Evolutionary conservation across 2,797 vertebrate genomes (phyloP).

Genomic region (Chaenodraco wilsoni): DNA sequence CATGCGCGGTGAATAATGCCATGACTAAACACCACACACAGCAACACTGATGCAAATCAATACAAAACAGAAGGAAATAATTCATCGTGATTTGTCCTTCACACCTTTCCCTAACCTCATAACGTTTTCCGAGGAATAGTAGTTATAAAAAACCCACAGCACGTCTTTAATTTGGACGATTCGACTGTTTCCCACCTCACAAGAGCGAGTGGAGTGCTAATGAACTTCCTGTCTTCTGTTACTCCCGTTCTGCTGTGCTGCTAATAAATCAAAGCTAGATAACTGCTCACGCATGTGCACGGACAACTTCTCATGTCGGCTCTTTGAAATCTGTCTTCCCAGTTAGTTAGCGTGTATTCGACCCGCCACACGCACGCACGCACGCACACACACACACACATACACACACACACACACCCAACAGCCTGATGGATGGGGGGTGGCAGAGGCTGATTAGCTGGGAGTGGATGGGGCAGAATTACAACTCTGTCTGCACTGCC

Average conservation of each 20-base stretch:
- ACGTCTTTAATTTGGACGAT: too few species aligned
- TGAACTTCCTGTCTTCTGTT: conserved; percentile 33
- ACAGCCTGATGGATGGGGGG: conserved; percentile 72
- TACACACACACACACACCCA: conserved; percentile 10
- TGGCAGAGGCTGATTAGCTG: conserved; percentile 76
- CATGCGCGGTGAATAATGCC: neutral
- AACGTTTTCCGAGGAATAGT: too few species aligned
- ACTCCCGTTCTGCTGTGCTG: conserved; percentile 10
- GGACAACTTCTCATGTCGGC: neutral
- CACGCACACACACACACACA: neutral
- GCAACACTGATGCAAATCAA: neutral
- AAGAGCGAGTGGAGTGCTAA: conserved; percentile 7
- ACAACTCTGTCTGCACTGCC: conserved; percentile 67
- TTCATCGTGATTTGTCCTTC: too few species aligned
- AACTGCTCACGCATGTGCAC: conserved; percentile 12
- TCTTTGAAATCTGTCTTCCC: conserved; percentile 15
- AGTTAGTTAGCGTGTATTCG: neutral
- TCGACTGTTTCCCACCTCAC: too few species aligned
- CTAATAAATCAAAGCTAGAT: conserved; percentile 58
- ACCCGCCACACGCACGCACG: neutral
- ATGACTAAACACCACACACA: neutral
- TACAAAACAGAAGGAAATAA: neutral
- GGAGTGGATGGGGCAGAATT: conserved; percentile 74
- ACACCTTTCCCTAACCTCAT: too few species aligned
- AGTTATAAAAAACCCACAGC: too few species aligned